Base-by-base conservation (phyloP, 2,797 vertebrate species). In the Chloroceryle amazona region DNA sequence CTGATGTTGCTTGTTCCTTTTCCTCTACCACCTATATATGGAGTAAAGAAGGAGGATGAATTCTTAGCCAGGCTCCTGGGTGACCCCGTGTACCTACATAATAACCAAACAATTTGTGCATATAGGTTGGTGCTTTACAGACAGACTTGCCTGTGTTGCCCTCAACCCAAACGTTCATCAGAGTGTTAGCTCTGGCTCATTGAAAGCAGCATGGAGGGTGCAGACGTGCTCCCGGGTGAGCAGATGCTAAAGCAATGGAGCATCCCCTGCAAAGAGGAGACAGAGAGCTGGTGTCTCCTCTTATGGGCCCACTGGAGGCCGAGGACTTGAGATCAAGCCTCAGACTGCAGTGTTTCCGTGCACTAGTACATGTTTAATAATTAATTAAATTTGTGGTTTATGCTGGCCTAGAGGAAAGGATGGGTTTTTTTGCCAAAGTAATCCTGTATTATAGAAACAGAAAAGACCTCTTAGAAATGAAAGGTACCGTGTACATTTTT, bases 301-400 rank as follows among this genome's bases (percentile, higher is more conserved):
- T 2, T 10, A 0, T 35, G 22, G 23, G 19, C 18, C 12, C 0
- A 1, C 22, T 71, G 78, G 37, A 79, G 26, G 44, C 55, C 52
- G 47, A 46, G 60, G 39, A 65, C n/a, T 92, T 37, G 20, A 83
- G 51, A 76, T 90, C 26, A 29, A 29, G 47, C 61, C 44, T 89
- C 35, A 63, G 35, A 55, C 62, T 71, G 70, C 66, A 52, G 73
- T 25, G 20, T 82, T 93, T 65, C 82, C 0, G 1, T 66, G 73
- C 10, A 0, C 60, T 72, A 71, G 37, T 44, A 31, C 0, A 1
- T 37, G 23, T 68, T 96, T 67, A 81, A 84, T 96, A 90, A 92
- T 84, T 70, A 29, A 94, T 84, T 79, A 80, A 21, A 61, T 73
- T 71, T 80, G 54, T 81, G 46, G 18, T 93, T 82, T 65, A 25